Evolutionary conservation across 1,140 invertebrate genomes (phyloP), one percentile per base, ranked within the genome.

Genomic region (Megalopta genalis): DNA sequence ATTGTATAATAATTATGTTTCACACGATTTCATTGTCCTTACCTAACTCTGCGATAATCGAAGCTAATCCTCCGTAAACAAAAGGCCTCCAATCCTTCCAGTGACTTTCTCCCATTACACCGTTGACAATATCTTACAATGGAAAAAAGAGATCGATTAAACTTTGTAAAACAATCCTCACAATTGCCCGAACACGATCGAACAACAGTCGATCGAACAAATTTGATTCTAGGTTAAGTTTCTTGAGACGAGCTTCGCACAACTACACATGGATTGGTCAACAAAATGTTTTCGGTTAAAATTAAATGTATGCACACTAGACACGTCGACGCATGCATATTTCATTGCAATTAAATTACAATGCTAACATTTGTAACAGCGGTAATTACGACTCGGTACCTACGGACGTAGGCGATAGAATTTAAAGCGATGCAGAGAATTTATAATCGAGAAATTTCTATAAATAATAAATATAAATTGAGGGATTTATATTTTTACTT

Each of bases 21-120:
- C 78, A 69, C 10, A 14, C 42, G 60, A 60, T 23, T 23, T 37
- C 65, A 78, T 7, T 49, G 73, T 27, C 90, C 94, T 95, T 95
- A 98, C 98, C 97, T 93, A 97, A 97, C 94, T 99, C 98, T 75
- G 98, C 98, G 87, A 97, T 95, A 87, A 98, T 97, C 59, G 98
- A 98, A 91, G 98, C 97, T 85, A 98, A 91, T 80, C 98, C 97
- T 90, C 98, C 98, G 94, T 98, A 98, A 88, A 98, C 93, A 94
- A 99, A 99, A 88, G 97, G 97, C 94, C 96, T 95, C 97, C 97
- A 96, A 90, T 95, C 95, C 93, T 96, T 95, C 97, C 97, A 95
- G 90, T 96, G 94, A 88, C 93, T 93, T 90, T 94, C 93, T 93
- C 93, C 94, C 94, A 95, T 95, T 72, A 87, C 91, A 87, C 82